Conservation (phyloP, 2,888 invertebrate genomes). For the Oligia fasciuncula region DNA sequence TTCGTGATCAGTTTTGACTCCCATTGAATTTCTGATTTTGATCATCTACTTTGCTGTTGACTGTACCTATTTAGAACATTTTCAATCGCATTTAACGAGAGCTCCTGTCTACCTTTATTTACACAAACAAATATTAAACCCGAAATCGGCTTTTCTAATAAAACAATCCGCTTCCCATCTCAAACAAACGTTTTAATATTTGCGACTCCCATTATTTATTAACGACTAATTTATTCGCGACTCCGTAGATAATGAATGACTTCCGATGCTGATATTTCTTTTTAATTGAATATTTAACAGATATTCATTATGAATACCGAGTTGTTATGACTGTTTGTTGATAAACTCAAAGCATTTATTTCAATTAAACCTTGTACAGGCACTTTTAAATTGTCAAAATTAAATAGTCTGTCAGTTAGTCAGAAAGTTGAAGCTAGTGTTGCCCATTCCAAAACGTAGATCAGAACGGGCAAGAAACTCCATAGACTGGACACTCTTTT, state of each 20-base stretch:
- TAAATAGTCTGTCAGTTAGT: too few species aligned
- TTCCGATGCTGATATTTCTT: constrained; percentile 55
- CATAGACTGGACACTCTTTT: too few species aligned
- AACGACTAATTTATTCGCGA: constrained; percentile 56
- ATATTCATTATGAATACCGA: constrained; percentile 17
- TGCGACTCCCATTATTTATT: constrained; percentile 56
- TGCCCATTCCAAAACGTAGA: too few species aligned
- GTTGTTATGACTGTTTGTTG: background rate
- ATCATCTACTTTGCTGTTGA: too few species aligned
- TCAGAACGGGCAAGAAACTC: too few species aligned
- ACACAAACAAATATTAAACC: constrained; percentile 23
- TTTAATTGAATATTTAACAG: constrained; percentile 55
- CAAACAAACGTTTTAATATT: constrained; percentile 51
- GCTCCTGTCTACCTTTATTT: constrained; percentile 2
- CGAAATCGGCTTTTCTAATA: constrained; percentile 21
- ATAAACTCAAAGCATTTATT: background rate
- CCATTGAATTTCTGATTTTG: too few species aligned
- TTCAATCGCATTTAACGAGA: background rate
- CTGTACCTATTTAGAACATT: background rate
- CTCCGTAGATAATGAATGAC: constrained; percentile 47
- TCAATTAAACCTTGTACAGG: too few species aligned
- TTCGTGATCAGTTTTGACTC: too few species aligned
- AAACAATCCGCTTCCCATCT: constrained; percentile 25
- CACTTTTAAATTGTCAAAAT: too few species aligned
- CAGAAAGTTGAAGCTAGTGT: too few species aligned